Conservation (phyloP, 2,888 invertebrate genomes). For the Malthinus flaveolus region DNA sequence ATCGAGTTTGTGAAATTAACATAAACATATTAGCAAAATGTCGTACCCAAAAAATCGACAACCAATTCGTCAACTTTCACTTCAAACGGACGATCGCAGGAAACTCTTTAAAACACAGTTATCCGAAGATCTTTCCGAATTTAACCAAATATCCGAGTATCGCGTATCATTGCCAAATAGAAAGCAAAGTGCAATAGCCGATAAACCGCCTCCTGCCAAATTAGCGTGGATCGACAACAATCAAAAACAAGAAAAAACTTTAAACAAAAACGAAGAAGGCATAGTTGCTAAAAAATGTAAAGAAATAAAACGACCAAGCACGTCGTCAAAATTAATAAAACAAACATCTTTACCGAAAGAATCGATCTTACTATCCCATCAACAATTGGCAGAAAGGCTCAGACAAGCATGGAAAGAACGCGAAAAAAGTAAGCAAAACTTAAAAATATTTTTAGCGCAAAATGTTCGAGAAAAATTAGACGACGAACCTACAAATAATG, state of each 20-base stretch:
- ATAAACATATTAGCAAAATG: conserved; percentile 1
- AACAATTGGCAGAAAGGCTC: conserved; percentile 57
- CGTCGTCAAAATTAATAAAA: conserved; percentile 37
- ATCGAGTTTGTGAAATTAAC: neutral
- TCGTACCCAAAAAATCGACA: conserved; percentile 41
- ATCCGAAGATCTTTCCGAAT: conserved; percentile 40
- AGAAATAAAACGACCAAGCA: conserved; percentile 38
- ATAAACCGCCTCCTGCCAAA: conserved; percentile 34
- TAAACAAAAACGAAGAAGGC: conserved; percentile 39
- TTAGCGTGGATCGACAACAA: conserved; percentile 36
- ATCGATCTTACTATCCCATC: conserved; percentile 50
- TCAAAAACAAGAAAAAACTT: conserved; percentile 13
- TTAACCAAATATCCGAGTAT: conserved; percentile 34
- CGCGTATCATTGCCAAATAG: conserved; percentile 38
- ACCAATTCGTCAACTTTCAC: conserved; percentile 49
- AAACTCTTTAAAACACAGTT: conserved; percentile 47
- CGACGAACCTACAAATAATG: conserved; percentile 19
- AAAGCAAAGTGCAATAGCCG: conserved; percentile 28
- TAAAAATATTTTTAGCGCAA: conserved; percentile 64
- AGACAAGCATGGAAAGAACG: conserved; percentile 57
- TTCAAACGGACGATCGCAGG: conserved; percentile 40
- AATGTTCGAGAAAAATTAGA: conserved; percentile 49
- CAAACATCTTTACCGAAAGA: conserved; percentile 45
- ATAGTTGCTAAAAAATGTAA: conserved; percentile 48
- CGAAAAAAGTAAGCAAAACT: conserved; percentile 58